Conservation (phyloP, 2,888 invertebrate species). For the Plagodis pulveraria region DNA sequence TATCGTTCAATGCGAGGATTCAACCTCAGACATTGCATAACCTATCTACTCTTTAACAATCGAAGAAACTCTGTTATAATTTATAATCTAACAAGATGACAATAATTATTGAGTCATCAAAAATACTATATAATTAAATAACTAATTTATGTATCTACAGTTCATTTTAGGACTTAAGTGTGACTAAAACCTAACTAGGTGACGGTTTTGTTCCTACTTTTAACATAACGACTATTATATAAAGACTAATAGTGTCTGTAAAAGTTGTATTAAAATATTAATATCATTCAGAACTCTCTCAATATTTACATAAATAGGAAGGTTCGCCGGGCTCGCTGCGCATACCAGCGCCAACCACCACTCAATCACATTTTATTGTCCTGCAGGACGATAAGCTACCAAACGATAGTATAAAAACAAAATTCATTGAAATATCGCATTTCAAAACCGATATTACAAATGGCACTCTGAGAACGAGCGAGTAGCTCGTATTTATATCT, state of each 20-base stretch:
- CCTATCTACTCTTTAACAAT: conserved; percentile 14
- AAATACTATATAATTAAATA: conserved; percentile 49
- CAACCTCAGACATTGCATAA: conserved; percentile 6
- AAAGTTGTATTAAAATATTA: conserved; percentile 78
- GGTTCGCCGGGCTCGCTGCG: conserved; percentile 38
- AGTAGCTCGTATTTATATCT: conserved; percentile 71
- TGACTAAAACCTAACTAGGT: conserved; percentile 56
- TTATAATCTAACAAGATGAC: conserved; percentile 49
- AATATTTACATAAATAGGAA: conserved; percentile 52
- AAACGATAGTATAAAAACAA: conserved; percentile 55
- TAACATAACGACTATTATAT: conserved; percentile 62
- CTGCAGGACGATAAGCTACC: conserved; percentile 63
- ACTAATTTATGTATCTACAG: conserved; percentile 55
- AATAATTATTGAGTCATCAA: conserved; percentile 41
- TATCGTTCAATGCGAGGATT: conserved; percentile 2
- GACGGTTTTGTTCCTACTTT: conserved; percentile 55
- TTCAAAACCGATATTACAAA: conserved; percentile 69
- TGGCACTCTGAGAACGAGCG: conserved; percentile 77
- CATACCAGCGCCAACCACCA: conserved; percentile 39
- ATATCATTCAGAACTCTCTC: conserved; percentile 78
- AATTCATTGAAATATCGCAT: conserved; percentile 58
- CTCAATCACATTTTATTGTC: conserved; percentile 64
- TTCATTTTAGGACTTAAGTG: conserved; percentile 58
- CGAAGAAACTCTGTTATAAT: conserved; percentile 21
- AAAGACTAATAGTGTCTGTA: conserved; percentile 68